These are phyloP conservation scores for Clinocottus analis DNA, from an alignment of 2,113 vertebrate genomes.

Conservation along the genomic window DNA sequence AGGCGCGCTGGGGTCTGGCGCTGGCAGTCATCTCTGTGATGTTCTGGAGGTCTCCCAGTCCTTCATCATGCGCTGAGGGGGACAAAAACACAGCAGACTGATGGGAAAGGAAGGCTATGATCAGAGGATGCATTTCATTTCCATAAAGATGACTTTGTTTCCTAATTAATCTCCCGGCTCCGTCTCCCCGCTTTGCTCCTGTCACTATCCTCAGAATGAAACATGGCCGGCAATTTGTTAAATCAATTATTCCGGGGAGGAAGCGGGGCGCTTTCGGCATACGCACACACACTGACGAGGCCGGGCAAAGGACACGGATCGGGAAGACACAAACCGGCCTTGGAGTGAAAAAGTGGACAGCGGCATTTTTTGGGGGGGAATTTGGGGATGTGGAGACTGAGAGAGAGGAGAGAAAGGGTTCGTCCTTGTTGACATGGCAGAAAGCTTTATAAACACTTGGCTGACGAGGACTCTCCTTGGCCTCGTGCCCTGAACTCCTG, in stretches of 20 bases:
- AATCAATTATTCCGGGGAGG: constrained; percentile 82
- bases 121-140: constrained; percentile 82
- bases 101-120: constrained; percentile 71
- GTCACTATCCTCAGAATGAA: constrained; percentile 81
- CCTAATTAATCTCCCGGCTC: constrained; percentile 84
- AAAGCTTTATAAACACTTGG: constrained; percentile 78
- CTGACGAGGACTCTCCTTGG: constrained; percentile 79
- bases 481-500: constrained; percentile 65
- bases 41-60: constrained; percentile 64
- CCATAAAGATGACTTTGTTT: constrained; percentile 83
- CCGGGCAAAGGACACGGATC: constrained; percentile 30
- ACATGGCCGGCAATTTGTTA: constrained; percentile 84
- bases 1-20: constrained; percentile 28
- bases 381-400: constrained; percentile 43
- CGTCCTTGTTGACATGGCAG: constrained; percentile 79
- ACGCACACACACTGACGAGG: constrained; percentile 25
- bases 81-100: constrained; percentile 51
- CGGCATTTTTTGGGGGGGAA: constrained; percentile 13
- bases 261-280: constrained; percentile 59
- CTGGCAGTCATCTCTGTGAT: constrained; percentile 53
- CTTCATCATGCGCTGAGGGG: constrained; percentile 63
- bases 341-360: constrained; percentile 37
- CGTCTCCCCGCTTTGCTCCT: constrained; percentile 76
- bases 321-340: constrained; percentile 27
- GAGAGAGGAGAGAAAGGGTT: constrained; percentile 47